Conservation (phyloP, 1,140 invertebrate species). For the Drosophila lini region DNA sequence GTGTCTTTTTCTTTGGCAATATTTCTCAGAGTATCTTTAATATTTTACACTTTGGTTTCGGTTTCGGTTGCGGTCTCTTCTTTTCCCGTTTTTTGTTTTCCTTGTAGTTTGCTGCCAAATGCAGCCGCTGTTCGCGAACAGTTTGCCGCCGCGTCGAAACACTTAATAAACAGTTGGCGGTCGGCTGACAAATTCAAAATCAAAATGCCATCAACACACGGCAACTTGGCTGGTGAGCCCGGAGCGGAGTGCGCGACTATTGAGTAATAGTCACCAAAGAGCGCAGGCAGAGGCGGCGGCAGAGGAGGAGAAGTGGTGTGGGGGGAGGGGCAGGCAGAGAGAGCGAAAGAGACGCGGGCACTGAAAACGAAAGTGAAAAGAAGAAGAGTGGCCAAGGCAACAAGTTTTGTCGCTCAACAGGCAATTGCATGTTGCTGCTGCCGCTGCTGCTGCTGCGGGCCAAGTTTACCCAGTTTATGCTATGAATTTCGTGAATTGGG, state of each 20-base stretch:
- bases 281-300: constrained; percentile 29
- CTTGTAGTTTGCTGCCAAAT: constrained; percentile 1
- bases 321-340: constrained; percentile 1
- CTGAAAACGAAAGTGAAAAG: constrained; percentile 79
- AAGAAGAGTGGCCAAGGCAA: constrained; percentile 47
- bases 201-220: constrained; percentile 76
- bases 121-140: constrained; percentile 67
- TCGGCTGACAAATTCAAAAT: constrained; percentile 83
- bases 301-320: background rate
- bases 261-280: constrained; percentile 78
- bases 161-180: constrained; percentile 82
- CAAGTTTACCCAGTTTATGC: constrained; percentile 10
- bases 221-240: constrained; percentile 22
- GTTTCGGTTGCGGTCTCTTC: constrained; percentile 1
- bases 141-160: constrained; percentile 79
- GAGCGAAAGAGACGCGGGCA: constrained; percentile 51
- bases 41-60: constrained; percentile 26
- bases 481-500: background rate
- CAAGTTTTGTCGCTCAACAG: constrained; percentile 47
- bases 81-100: constrained; percentile 1
- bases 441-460: constrained; percentile 11
- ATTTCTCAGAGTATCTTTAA: constrained; percentile 40
- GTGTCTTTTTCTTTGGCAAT: constrained; percentile 29
- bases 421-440: constrained; percentile 39
- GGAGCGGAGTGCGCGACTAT: constrained; percentile 53